Evolutionary conservation across 1,140 invertebrate species (phyloP), one percentile per base, ranked within the genome.

Genomic region (Bathynomus jamesi): DNA sequence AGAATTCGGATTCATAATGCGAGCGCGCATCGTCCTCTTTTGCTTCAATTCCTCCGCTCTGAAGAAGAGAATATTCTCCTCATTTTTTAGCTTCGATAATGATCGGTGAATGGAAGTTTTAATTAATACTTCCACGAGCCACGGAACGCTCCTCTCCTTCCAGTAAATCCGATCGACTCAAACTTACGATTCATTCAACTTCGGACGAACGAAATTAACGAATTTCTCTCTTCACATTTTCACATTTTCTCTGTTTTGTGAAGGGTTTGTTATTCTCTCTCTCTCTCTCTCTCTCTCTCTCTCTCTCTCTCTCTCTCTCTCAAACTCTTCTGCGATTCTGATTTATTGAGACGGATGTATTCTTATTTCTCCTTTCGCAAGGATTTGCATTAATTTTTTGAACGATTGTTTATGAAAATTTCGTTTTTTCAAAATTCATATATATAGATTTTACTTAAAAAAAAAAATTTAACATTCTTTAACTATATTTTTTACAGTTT

Each of bases 61-160:
- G 3, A 10, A 7, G 10, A 3, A 3, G 1, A 11, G 8, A 13
- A 7, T 40, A 7, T 40, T 40, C 17, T 31, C 4, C 25, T n/a
- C 10, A 53, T 28, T 31, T 60, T 53, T 60, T 46, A 10, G 21
- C n/a, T 60, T 25, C 17, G 30, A 46, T 67, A 25, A 8, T 67
- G n/a, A n/a, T 60, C 21, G 28, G 40, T 25, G 32, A 46, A 46
- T 67, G 32, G 29, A 32, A 31, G 65, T 67, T 29, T 67, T 29
- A 31, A 32, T 53, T 53, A 53, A 53, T n/a, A n/a, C n/a, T n/a
- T n/a, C n/a, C n/a, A n/a, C n/a, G n/a, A n/a, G n/a, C 5, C 28
- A 28, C 2, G 3, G 32, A 30, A 31, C 28, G 2, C 17, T 0
- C 28, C 29, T 28, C 24, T 53, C 13, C 24, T 25, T 67, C 65